Base-by-base conservation (phyloP, 1,140 invertebrate genomes). In the Amphibalanus amphitrite region DNA sequence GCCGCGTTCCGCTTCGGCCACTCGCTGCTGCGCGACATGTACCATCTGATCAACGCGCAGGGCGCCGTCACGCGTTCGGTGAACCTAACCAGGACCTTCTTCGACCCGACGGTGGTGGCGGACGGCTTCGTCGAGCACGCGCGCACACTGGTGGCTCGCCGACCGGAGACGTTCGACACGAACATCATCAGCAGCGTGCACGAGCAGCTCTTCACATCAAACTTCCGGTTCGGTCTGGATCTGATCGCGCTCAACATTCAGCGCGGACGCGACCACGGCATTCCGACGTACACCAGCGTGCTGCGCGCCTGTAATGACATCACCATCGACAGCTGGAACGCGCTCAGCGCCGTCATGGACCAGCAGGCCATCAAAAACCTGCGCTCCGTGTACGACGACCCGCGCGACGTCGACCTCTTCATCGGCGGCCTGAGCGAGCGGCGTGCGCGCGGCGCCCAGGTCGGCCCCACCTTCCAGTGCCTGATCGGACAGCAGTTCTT, bases 331-430 rank as follows among this genome's bases (percentile, higher is more conserved):
- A 26, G 17, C 65, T 67, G 65, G 65, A 40, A 30, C 69, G 40
- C 8, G 3, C 75, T 71, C 72, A 76, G 65, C 65, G 28, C n/a
- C 29, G 29, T 74, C 23, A 73, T 73, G 69, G 26, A 69, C 0
- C n/a, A 13, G 23, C 28, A 28, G 3, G 28, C 65, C 0, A 26
- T 69, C 15, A 29, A 70, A 0, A 67, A 89, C 67, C 85, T 95
- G 74, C 87, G 90, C 26, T 67, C 79, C 76, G 70, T 74, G 69
- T 93, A 94, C 78, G 84, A 86, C 0, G 86, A 87, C 6, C 91
- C 93, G 0, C 91, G 95, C 76, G 92, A 95, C 76, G 91, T 98
- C 71, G 96, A 99, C 81, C 83, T 99, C 8, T 98, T 97, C 85
- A 91, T 94, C 17, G 96, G 86, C 68, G 86, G 84, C 3, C 80